phyloP scores from a whole-genome alignment of 2,113 vertebrate genomes.

The Typhlomys cinereus region DNA sequence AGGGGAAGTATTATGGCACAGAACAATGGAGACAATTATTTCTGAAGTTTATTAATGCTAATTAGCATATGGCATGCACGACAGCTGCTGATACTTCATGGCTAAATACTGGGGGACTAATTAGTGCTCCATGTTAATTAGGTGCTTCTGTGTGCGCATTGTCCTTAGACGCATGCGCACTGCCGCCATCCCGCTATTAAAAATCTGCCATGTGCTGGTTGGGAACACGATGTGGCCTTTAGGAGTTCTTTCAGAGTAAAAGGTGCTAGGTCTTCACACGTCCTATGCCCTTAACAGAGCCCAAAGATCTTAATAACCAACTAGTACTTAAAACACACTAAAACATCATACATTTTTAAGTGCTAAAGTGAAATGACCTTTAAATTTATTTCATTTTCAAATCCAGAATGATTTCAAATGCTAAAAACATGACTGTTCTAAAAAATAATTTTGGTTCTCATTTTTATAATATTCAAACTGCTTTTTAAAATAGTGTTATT shows the following conservation, averaged over 20 bases:
- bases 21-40: constrained; percentile 91
- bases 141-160: constrained; percentile 83
- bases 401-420: neutral
- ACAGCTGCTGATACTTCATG: constrained; percentile 91
- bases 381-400: neutral
- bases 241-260: constrained; percentile 52
- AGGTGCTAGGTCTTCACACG: constrained; percentile 40
- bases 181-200: constrained; percentile 81
- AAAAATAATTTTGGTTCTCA: neutral
- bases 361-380: neutral
- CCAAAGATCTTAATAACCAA: neutral
- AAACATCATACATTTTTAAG: neutral
- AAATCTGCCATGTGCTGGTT: constrained; percentile 75
- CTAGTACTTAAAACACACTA: neutral
- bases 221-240: constrained; percentile 70
- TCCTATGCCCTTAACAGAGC: constrained; percentile 24
- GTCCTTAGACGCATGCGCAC: constrained; percentile 80
- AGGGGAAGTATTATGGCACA: constrained; percentile 87
- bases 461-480: neutral
- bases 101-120: constrained; percentile 91
- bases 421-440: neutral
- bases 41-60: constrained; percentile 92
- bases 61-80: constrained; percentile 90
- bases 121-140: constrained; percentile 91
- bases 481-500: no score